Base-by-base conservation (phyloP, 2,113 vertebrate species). In the Trematomus loennbergii region DNA sequence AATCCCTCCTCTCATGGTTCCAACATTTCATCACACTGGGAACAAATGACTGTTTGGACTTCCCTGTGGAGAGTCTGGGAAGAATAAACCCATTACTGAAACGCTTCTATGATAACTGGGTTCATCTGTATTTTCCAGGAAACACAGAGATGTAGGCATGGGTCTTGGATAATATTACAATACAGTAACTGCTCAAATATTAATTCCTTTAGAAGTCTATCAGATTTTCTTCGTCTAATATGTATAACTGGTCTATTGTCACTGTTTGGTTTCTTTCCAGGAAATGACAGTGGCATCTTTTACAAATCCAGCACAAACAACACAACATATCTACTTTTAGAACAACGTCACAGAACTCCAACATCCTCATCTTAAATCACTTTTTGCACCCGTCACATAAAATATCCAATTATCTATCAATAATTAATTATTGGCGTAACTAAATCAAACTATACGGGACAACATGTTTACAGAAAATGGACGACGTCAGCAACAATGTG, bases 41-140 rank as follows among this genome's bases (percentile, higher is more conserved):
- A 52, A 46, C 45, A 65, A 71, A 48, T 33, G 29, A 13, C 15
- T 57, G 59, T 75, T 54, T 68, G 40, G 59, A 75, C 29, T 58
- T 58, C 36, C 74, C 13, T 61, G 18, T 46, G 33, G 54, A 52
- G 29, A 50, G 43, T 66, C 29, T 73, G 20, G 17, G 12, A 33
- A 46, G 9, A 63, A 57, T 76, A 71, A 71, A 73, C 33, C 54
- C n/a, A 54, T 67, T 48, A 66, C 33, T 66, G 54, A n/a, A 60
- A 62, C 25, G 52, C 55, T 48, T 46, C 16, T 49, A 20, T 71
- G 18, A 76, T 20, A 77, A 22, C 48, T 48, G 20, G 48, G 20
- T 16, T 18, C 48, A 40, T 60, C 48, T 55, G 17, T 7, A 1
- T 64, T 63, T 61, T 61, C 40, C 22, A 68, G 9, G n/a, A 46